Percentiles rank a stretch among this genome's conserved stretches.
Evolutionary conservation across 2,888 invertebrate genomes (phyloP).

Genomic region (Drosophila niveifrons): DNA sequence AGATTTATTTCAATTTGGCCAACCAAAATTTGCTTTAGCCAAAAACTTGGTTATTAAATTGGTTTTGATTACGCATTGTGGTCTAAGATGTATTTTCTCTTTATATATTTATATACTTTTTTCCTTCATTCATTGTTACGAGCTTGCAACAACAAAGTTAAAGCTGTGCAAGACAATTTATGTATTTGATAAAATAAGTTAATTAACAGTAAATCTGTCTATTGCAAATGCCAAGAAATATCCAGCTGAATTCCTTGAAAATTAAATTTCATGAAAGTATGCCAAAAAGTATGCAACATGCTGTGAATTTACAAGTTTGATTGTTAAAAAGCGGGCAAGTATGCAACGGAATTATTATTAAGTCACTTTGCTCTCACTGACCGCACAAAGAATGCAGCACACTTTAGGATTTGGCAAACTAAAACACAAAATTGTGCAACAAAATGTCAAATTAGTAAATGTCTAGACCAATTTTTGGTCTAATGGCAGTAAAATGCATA

Average conservation of each 20-base stretch:
- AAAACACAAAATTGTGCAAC: slow-evolving; percentile 11
- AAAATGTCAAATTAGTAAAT: slow-evolving; percentile 33
- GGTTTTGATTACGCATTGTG: background rate
- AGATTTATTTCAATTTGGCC: background rate
- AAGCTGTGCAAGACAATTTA: background rate
- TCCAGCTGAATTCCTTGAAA: slow-evolving; percentile 20
- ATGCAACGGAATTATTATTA: slow-evolving; percentile 17
- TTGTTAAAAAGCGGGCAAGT: background rate
- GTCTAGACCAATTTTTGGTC: slow-evolving; percentile 71
- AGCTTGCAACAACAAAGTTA: background rate
- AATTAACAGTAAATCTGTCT: slow-evolving; percentile 32
- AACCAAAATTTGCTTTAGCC: background rate
- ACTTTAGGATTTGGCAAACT: background rate
- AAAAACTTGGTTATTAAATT: background rate
- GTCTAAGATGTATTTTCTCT: background rate
- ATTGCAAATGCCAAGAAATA: slow-evolving; percentile 7
- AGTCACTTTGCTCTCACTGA: background rate
- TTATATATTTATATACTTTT: background rate
- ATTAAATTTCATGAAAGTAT: slow-evolving; percentile 20
- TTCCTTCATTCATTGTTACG: background rate
- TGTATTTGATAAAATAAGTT: slow-evolving; percentile 6
- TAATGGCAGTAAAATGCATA: slow-evolving; percentile 38
- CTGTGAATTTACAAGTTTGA: slow-evolving; percentile 6
- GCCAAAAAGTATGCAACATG: slow-evolving; percentile 22
- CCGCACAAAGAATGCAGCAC: background rate